These are phyloP conservation scores for Nasua narica DNA, from an alignment of 2,797 vertebrate species.

Conservation along the genomic window DNA sequence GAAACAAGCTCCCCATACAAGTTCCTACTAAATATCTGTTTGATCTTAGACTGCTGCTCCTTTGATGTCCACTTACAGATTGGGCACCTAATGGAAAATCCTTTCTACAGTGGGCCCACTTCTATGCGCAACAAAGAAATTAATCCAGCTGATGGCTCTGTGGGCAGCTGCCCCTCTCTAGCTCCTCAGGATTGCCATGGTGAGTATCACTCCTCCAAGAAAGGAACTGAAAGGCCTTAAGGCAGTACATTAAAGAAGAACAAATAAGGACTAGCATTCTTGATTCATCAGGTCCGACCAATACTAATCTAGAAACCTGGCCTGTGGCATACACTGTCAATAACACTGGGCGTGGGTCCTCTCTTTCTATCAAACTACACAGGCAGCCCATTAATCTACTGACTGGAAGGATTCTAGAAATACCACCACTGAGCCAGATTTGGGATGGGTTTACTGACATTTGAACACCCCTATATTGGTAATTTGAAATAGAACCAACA, in stretches of 20 bases:
- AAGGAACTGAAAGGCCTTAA: neutral
- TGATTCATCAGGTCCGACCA: neutral
- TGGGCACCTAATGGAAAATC: neutral
- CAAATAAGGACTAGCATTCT: neutral
- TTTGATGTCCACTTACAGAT: neutral
- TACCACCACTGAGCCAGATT: neutral
- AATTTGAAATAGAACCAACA: neutral
- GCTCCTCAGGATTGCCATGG: neutral
- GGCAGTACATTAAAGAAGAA: neutral
- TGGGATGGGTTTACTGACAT: neutral
- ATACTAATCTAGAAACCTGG: neutral
- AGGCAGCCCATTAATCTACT: neutral
- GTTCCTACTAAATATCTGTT: neutral
- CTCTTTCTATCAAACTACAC: neutral
- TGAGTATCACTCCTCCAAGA: neutral
- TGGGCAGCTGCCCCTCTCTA: neutral
- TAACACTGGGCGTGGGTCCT: neutral
- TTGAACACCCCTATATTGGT: neutral
- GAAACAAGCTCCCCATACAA: neutral
- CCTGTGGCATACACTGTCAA: neutral
- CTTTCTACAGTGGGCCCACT: neutral
- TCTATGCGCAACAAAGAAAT: neutral
- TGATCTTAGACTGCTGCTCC: neutral
- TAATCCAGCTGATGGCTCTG: neutral
- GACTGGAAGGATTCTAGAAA: neutral